Conservation (phyloP, 2,888 invertebrate species). For the Plemyria rubiginata region DNA sequence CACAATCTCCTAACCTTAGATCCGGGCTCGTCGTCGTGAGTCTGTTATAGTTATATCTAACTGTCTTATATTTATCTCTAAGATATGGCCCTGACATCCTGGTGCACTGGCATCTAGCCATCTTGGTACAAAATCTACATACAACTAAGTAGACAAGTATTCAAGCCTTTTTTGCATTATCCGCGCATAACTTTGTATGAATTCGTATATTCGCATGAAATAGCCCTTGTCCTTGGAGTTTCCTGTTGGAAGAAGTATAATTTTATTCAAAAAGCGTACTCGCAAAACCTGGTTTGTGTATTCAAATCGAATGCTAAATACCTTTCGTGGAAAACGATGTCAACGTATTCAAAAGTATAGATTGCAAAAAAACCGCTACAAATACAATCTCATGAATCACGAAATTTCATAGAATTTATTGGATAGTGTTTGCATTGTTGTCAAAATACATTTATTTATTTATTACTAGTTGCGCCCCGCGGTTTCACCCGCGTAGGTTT, state of each 20-base stretch:
- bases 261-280: conserved; percentile 12
- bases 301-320: conserved; percentile 43
- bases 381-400: conserved; percentile 65
- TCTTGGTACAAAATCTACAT: conserved; percentile 27
- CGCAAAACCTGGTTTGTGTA: conserved; percentile 10
- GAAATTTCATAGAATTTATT: conserved; percentile 41
- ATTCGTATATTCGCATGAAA: conserved; percentile 6
- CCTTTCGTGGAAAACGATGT: conserved; percentile 37
- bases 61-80: conserved; percentile 22
- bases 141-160: conserved; percentile 11
- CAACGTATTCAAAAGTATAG: conserved; percentile 46
- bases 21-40: conserved; percentile 5
- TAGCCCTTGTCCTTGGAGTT: conserved; percentile 14
- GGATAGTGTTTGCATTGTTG: too few species aligned
- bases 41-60: conserved; percentile 15
- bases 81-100: conserved; percentile 32
- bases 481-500: too few species aligned
- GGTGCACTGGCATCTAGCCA: conserved; percentile 33
- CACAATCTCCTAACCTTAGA: conserved; percentile 4
- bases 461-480: too few species aligned
- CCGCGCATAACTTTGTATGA: conserved; percentile 8
- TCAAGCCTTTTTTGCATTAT: conserved; percentile 17
- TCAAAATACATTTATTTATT: too few species aligned
- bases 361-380: conserved; percentile 57
- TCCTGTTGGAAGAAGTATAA: neutral